Conservation (phyloP, 2,113 vertebrate genomes). For the Marcusenius ussheri region DNA sequence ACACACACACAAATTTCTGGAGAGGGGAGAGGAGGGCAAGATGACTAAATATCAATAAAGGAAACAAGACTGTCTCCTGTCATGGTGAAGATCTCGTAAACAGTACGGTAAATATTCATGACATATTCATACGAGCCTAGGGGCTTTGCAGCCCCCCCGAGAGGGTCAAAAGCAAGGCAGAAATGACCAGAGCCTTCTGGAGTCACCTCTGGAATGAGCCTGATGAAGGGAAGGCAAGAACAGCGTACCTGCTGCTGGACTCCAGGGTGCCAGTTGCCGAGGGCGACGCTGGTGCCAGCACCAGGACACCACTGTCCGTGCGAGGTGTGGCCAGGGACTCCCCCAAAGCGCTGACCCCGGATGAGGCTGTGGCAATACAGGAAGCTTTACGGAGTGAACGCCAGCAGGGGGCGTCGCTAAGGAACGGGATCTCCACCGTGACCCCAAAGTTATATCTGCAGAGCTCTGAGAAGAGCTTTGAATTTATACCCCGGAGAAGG, state of each 20-base stretch:
- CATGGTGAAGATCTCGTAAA: background rate
- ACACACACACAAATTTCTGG: background rate
- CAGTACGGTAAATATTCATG: too few relatives aligned
- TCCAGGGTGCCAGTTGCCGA: slow-evolving; percentile 52
- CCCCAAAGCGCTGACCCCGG: slow-evolving; percentile 65
- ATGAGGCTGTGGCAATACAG: slow-evolving; percentile 43
- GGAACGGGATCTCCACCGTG: background rate
- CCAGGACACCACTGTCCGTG: slow-evolving; percentile 54
- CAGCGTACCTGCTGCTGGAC: slow-evolving; percentile 62
- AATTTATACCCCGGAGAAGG: background rate
- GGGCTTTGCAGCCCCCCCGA: background rate
- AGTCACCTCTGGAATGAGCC: background rate
- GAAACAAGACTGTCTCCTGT: background rate
- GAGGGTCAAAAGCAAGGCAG: background rate
- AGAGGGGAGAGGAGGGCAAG: background rate
- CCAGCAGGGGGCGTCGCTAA: background rate
- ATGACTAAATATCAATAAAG: background rate
- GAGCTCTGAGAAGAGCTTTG: background rate
- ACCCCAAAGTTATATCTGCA: background rate
- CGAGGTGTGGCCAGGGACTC: slow-evolving; percentile 66
- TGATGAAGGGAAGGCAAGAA: background rate
- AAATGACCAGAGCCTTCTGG: background rate
- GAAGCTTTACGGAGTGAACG: background rate
- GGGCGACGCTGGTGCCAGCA: slow-evolving; percentile 52
- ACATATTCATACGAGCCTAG: background rate